Evolutionary conservation across 2,888 invertebrate genomes (phyloP), one percentile per base, ranked within the genome.

Genomic region (Prosopocoilus inquinatus): DNA sequence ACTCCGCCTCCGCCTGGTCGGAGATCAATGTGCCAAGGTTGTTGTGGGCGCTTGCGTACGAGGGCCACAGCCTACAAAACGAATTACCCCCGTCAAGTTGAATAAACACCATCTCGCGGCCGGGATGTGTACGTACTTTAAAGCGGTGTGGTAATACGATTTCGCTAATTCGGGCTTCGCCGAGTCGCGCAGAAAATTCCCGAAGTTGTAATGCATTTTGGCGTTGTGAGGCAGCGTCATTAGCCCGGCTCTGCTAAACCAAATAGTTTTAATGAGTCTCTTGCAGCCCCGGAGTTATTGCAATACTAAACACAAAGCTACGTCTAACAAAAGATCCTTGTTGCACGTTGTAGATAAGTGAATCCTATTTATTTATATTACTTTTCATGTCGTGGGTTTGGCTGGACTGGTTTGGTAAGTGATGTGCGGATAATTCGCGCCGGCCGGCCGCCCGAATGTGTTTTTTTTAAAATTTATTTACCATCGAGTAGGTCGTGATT

Each of bases 181-280:
- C 43, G 84, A 82, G 74, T 93, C 92, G 73, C 90, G 85, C 64
- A 91, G 81, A 75, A 89, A 88, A 81, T 94, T 94, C 44, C 88
- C 94, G 71, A 89, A 91, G 80, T 94, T 94, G 80, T 92, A 94
- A 79, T 93, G 92, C 78, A 91, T 86, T 79, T 94, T 94, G 53
- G 93, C 92, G 74, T 94, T 94, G 78, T 90, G 87, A 1, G 93
- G 93, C 49, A 91, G 76, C 9, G 88, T 87, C 62, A 84, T 81
- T 53, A 94, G 78, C 46, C 93, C 94, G 48, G 93, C 87, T 72
- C 93, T 93, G 81, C 35, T 82, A 57, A 9, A 53, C 32, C 20
- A 41, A 50, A 38, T 39, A 55, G 9, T 9, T 41, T 41, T 11
- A 36, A 36, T 36, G 36, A 36, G 12, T 12, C 13, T 15, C 13